These are phyloP conservation scores for Cheirogaleus major DNA, from an alignment of 2,797 vertebrate species.

Conservation along the genomic window DNA sequence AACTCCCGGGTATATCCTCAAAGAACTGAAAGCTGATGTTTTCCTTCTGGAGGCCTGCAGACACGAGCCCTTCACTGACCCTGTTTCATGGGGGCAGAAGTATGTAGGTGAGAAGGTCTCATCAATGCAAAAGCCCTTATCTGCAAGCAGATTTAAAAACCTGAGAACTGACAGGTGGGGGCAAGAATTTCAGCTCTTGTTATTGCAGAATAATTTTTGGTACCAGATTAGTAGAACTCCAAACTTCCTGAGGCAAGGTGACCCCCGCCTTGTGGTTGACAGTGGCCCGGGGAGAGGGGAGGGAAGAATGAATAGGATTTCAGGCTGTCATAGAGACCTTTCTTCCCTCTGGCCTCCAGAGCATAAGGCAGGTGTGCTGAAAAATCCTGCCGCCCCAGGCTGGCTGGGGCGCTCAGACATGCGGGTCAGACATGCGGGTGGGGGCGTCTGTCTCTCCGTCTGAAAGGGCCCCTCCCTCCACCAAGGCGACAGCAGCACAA, in stretches of 20 bases:
- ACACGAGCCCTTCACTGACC: accelerated
- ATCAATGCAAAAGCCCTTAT: background rate
- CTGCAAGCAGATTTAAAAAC: background rate
- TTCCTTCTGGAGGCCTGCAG: background rate
- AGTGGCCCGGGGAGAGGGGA: background rate
- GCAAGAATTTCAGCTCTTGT: background rate
- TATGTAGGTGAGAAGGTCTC: background rate
- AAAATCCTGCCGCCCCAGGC: conserved; percentile 79
- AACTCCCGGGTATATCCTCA: accelerated
- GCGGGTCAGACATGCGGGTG: background rate
- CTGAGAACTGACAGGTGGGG: background rate
- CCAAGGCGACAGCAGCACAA: conserved; percentile 7
- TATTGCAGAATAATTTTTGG: background rate
- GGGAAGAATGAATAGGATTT: conserved; percentile 54
- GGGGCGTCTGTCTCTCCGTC: background rate
- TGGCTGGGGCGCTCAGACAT: background rate
- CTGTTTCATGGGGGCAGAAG: background rate
- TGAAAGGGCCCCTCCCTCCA: background rate
- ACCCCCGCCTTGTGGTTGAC: background rate
- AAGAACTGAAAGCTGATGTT: background rate
- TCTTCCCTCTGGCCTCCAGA: conserved; percentile 85
- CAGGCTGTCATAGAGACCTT: conserved; percentile 79
- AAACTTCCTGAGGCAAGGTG: background rate
- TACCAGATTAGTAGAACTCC: conserved; percentile 8
- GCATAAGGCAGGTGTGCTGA: conserved; percentile 90